Evolutionary conservation across 2,797 vertebrate genomes (phyloP), one percentile per base, ranked within the genome.

Genomic region (Gymnopithys bicolor): DNA sequence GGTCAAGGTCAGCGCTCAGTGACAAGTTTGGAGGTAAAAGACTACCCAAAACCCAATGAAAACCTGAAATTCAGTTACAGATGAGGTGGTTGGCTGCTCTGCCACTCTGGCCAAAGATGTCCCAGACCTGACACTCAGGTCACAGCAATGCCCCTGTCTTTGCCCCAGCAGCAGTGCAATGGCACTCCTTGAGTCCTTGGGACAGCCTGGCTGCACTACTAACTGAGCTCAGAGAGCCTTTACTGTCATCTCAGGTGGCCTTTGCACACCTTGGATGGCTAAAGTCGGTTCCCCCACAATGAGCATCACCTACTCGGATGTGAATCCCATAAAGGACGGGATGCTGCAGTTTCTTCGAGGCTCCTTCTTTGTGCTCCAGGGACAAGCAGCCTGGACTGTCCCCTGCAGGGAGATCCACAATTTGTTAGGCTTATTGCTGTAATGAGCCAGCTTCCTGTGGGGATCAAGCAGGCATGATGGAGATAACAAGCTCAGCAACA

Each of bases 231-330:
- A 41, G 23, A 33, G 30, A 28, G 46, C 41, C 67, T 76, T 41
- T 63, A 19, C 16, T 52, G n/a, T 22, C 49, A 41, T 45, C 43
- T 64, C 13, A 2, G 28, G 77, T 4, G 33, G 55, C 59, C 33
- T n/a, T 28, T 25, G 10, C 19, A 11, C 73, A 32, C 25, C 8
- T 32, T 10, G 41, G 32, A 21, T 10, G 15, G 41, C 46, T 73
- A 8, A 51, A 55, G 45, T 35, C 28, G 18, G 3, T 22, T 69
- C 80, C n/a, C 48, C n/a, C 67, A 56, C 30, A 56, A 41, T 0
- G 7, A 73, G 43, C 33, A 19, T 43, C 59, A 33, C 43, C 32
- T 1, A 2, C 8, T 43, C 0, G 0, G 30, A 6, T 2, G 0
- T 0, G 13, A 80, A 21, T 11, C 46, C 86, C 32, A 18, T 56